Percentiles rank a stretch among this genome's conserved stretches.
These are phyloP conservation scores for Crotalus viridis DNA, from an alignment of 2,113 vertebrate species.

Conservation along the genomic window DNA sequence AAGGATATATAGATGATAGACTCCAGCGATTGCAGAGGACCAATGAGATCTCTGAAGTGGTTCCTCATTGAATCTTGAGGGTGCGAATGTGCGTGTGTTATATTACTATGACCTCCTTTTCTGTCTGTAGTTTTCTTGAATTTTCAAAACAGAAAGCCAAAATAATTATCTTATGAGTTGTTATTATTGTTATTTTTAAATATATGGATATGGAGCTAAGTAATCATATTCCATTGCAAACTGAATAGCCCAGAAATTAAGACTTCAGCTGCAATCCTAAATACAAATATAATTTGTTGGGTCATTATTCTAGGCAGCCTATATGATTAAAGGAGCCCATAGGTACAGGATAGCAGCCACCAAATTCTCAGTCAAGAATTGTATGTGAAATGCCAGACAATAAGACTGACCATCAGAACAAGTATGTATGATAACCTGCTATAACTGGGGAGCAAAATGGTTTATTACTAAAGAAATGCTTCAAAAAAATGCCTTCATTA, in stretches of 20 bases:
- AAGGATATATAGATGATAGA: neutral
- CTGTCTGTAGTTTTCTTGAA: neutral
- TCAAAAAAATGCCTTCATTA: neutral
- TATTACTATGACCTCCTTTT: neutral
- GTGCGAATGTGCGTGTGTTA: neutral
- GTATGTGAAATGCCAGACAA: neutral
- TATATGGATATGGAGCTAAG: neutral
- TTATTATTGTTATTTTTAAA: neutral
- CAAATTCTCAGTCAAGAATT: neutral
- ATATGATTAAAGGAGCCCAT: neutral
- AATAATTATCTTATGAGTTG: neutral
- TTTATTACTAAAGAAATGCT: neutral
- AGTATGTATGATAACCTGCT: neutral
- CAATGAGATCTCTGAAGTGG: neutral
- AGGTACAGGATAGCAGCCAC: neutral
- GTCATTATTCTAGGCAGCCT: neutral
- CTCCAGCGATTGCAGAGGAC: neutral
- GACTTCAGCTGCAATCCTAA: neutral
- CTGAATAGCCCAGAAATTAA: neutral
- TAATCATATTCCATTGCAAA: neutral
- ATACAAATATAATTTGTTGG: neutral
- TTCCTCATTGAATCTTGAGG: neutral
- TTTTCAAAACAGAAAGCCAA: neutral
- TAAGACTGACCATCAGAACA: neutral
- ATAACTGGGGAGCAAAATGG: neutral